These are phyloP conservation scores for Drosophila bocki DNA, from an alignment of 1,140 invertebrate genomes.

Conservation along the genomic window DNA sequence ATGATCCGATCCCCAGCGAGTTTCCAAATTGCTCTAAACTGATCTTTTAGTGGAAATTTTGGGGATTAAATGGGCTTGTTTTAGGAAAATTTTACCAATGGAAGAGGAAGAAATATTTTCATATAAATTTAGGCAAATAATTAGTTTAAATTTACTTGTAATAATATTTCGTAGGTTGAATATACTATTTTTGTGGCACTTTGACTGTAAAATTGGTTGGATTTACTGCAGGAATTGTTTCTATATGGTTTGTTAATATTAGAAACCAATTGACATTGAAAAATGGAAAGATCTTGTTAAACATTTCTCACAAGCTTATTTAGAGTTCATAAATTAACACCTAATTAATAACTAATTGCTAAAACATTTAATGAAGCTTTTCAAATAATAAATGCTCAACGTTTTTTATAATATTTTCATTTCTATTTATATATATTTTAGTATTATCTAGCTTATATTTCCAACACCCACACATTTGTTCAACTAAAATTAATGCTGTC, in stretches of 20 bases:
- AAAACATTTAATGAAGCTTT: not conserved
- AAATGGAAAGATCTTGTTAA: not conserved
- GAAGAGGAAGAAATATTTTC: not conserved
- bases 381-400: not conserved
- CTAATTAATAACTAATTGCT: not conserved
- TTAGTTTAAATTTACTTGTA: too few relatives aligned
- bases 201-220: too few relatives aligned
- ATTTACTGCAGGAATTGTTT: too few relatives aligned
- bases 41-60: not conserved
- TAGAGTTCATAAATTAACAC: not conserved
- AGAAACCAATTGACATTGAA: too few relatives aligned
- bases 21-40: constrained; percentile 11
- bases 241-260: too few relatives aligned
- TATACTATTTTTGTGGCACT: too few relatives aligned
- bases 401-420: not conserved
- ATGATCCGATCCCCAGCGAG: not conserved
- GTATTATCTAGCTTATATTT: not conserved
- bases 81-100: not conserved
- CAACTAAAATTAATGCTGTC: not conserved
- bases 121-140: not conserved
- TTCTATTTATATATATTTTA: not conserved
- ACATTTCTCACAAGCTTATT: not conserved
- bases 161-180: too few relatives aligned
- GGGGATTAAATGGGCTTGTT: constrained; percentile 11
- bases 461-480: not conserved